Percentiles rank a stretch among this genome's conserved stretches.
Evolutionary conservation across 2,888 invertebrate genomes (phyloP).

Genomic region (Protonemura montana): DNA sequence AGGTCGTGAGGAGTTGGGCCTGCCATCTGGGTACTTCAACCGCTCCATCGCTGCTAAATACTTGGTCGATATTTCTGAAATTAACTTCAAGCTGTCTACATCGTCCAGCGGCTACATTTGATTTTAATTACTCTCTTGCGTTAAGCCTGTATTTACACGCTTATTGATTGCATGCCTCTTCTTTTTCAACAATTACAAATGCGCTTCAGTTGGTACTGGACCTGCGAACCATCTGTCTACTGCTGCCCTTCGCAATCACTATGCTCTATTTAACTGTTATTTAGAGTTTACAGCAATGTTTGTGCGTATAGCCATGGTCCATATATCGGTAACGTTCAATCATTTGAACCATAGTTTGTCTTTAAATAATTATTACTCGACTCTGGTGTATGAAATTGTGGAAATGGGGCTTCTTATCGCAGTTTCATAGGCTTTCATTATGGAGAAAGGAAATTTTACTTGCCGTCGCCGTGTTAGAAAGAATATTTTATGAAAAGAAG

Average conservation of each 20-base stretch:
- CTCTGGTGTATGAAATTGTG: not conserved
- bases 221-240: not conserved
- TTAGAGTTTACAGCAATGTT: not conserved
- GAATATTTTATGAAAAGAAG: conserved; percentile 7
- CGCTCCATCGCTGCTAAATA: not conserved
- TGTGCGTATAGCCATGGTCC: not conserved
- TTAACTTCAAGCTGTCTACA: conserved; percentile 1
- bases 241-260: not conserved
- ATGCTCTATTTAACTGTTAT: not conserved
- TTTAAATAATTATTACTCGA: not conserved
- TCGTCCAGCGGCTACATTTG: not conserved
- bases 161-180: not conserved
- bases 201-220: not conserved
- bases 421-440: not conserved
- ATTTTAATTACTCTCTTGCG: not conserved
- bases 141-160: not conserved
- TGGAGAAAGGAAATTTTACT: not conserved
- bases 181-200: not conserved
- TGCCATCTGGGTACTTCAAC: not conserved
- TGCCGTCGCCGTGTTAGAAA: not conserved
- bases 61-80: conserved; percentile 7
- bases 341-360: not conserved
- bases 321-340: not conserved
- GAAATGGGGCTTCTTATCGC: not conserved
- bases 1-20: no score